Base-by-base conservation (phyloP, 2,888 invertebrate species). In the Chironomus riparius region DNA sequence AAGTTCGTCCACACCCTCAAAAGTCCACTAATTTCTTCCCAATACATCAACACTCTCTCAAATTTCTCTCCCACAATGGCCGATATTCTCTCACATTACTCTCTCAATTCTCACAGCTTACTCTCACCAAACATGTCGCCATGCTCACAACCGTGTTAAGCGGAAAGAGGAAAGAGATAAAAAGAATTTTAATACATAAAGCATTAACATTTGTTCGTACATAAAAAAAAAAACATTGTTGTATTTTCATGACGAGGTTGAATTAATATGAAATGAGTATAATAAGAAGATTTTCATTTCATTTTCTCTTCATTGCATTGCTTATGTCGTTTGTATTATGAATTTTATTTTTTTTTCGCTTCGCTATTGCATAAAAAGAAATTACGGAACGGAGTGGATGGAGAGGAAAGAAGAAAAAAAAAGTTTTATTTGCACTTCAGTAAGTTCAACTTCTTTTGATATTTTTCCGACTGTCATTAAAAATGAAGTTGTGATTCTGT, bases 231-330 rank as follows among this genome's bases (percentile, higher is more conserved):
- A 15, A 50, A 56, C 56, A 56, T 18, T 56, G 56, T 56, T 56
- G 56, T 56, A 56, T 7, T 56, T 38, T 38, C 38, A 38, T 38
- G 38, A 38, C 38, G 38, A 38, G 38, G 70, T 70, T 70, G 18
- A 70, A 70, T 70, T 70, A 70, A 70, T 47, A 70, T 70, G 70
- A 70, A 70, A 70, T 70, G 70, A 70, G 47, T 24, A 70, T 70
- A 47, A 38, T 48, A 70, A 69, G 69, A 47, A 70, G 47, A 24
- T 70, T 21, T 48, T 48, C 38, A 38, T 47, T 70, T 28, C 48
- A 15, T 70, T 47, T 48, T 48, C 15, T 47, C 24, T 48, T 70
- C 15, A 15, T 10, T 48, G 47, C 22, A 15, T 12, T 15, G 13
- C 12, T n/a, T 56, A 18, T 15, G 13, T 70, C 47, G 38, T 70